Evolutionary conservation across 2,888 invertebrate species (phyloP), one percentile per base, ranked within the genome.

Genomic region (Dendrolimus pini): DNA sequence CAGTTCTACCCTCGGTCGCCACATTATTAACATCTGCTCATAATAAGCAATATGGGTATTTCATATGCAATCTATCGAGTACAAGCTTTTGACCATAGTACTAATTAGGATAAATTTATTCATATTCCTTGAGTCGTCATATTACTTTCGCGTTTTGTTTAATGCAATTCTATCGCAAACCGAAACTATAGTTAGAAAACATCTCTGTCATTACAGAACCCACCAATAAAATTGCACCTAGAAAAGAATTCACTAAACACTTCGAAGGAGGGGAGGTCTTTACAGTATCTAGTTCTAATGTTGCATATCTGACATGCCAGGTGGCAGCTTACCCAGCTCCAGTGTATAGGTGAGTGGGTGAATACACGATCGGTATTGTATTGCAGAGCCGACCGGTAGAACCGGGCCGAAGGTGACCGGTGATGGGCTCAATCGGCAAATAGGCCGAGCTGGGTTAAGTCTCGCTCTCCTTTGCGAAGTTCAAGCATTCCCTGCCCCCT

Each of bases 401-500:
- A 94, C 94, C 67, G 91, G 92, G 58, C 95, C 95, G 57, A 93
- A 93, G 78, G 87, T 94, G 72, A 92, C 93, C 66, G 93, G 92
- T 64, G 91, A 92, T 78, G 92, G 93, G 60, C 87, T 93, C 67
- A 93, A 93, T 78, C 92, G 93, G 66, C 86, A 91, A 67, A 84
- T 92, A 73, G 88, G 91, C 70, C 77, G 75, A 64, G 71, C 71
- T 60, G 73, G 69, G 59, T 82, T 86, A 67, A 92, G 88, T 68
- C 92, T 94, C 68, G 93, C 94, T 63, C 92, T 94, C 69, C 92
- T 95, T 71, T 96, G 96, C 81, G 94, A 95, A 71, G 94, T 95
- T 65, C 96, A 96, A 91, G 94, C 94, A 58, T 95, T 93, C 82
- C 96, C 96, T 64, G 93, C 94, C 75, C 95, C 96, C 63, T 83